Percentiles rank a stretch among this genome's conserved stretches.
phyloP scores from a whole-genome alignment of 2,797 vertebrate species.

The Cheirogaleus major region DNA sequence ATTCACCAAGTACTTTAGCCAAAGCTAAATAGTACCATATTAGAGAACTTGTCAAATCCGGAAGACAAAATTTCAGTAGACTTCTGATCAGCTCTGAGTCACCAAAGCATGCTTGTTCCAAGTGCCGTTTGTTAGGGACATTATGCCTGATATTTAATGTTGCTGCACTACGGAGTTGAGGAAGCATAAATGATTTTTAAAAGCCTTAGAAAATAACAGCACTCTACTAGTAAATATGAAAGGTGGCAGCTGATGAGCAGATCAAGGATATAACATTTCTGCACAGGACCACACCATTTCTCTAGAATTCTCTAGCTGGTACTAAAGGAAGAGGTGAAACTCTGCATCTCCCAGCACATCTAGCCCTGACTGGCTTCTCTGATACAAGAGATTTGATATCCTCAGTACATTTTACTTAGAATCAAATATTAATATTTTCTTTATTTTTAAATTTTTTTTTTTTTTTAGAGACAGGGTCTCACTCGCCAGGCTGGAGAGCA shows the following conservation, averaged over 20 bases:
- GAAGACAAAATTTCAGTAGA: slow-evolving; percentile 46
- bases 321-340: slow-evolving; percentile 33
- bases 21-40: slow-evolving; percentile 30
- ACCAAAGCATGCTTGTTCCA: slow-evolving; percentile 63
- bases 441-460: not conserved
- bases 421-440: not conserved
- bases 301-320: slow-evolving; percentile 19
- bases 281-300: slow-evolving; percentile 85
- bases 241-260: slow-evolving; percentile 61
- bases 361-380: not conserved
- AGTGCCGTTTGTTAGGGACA: slow-evolving; percentile 40
- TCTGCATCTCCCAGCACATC: not conserved
- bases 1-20: not conserved
- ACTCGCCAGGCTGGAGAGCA: not conserved
- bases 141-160: slow-evolving; percentile 67
- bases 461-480: not conserved
- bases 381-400: not conserved
- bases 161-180: slow-evolving; percentile 45
- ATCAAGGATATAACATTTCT: slow-evolving; percentile 66
- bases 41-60: slow-evolving; percentile 48
- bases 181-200: slow-evolving; percentile 77
- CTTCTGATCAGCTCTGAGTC: slow-evolving; percentile 62
- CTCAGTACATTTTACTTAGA: not conserved
- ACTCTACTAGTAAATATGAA: slow-evolving; percentile 59
- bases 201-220: slow-evolving; percentile 73